Conservation (phyloP, 1,140 invertebrate species). For the Drosophila ananassae region DNA sequence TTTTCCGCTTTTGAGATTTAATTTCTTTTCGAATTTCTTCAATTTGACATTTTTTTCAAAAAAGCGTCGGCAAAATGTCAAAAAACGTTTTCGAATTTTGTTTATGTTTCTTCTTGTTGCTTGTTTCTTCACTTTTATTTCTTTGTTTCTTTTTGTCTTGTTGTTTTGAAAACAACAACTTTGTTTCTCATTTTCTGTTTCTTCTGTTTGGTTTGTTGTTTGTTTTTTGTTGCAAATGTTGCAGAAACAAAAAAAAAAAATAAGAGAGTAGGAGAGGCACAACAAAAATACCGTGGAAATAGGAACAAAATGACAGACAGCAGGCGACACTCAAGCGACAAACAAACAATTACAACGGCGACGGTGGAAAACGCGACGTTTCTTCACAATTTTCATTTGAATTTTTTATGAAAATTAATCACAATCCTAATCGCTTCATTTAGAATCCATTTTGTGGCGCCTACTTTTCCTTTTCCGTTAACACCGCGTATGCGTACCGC, state of each 20-base stretch:
- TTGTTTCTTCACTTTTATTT: too few species aligned
- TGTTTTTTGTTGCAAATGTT: background rate
- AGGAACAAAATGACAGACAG: background rate
- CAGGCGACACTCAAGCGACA: background rate
- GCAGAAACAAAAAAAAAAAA: background rate
- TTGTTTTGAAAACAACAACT: too few species aligned
- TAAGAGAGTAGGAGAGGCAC: background rate
- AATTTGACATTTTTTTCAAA: background rate
- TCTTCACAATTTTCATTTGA: background rate
- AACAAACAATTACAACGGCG: background rate
- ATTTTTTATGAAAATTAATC: too few species aligned
- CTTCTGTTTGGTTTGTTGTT: background rate
- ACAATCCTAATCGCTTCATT: too few species aligned
- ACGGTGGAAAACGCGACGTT: background rate
- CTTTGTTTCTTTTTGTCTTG: too few species aligned
- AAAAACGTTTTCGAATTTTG: background rate
- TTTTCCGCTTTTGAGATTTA: background rate
- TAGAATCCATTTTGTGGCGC: background rate
- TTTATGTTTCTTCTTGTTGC: too few species aligned
- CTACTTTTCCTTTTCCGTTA: background rate
- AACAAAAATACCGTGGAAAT: background rate
- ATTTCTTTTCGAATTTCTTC: background rate
- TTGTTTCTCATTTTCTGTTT: background rate
- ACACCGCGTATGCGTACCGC: background rate
- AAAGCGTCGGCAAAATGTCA: background rate